Conservation (phyloP, 1,140 invertebrate genomes). For the Hyles euphorbiae region DNA sequence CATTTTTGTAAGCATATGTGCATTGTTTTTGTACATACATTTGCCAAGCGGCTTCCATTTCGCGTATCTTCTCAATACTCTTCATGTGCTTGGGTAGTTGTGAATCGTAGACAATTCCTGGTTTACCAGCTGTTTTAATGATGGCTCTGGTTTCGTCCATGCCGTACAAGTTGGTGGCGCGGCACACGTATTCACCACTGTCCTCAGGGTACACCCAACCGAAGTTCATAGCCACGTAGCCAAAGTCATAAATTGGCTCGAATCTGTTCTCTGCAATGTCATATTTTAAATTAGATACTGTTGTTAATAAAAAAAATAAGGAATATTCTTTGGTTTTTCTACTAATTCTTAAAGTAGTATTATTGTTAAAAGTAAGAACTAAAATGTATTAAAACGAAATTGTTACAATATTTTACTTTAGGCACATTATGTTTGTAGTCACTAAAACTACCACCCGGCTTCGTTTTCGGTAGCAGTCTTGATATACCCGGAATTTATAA, state of each 20-base stretch:
- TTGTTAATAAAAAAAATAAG: too few relatives aligned
- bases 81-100: constrained; percentile 96
- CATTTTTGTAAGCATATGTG: not conserved
- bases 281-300: constrained; percentile 1
- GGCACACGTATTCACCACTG: constrained; percentile 91
- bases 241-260: constrained; percentile 96
- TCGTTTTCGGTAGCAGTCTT: too few relatives aligned
- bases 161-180: constrained; percentile 93
- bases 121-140: constrained; percentile 90
- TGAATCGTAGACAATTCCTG: constrained; percentile 94
- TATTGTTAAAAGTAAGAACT: too few relatives aligned
- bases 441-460: too few relatives aligned
- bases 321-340: too few relatives aligned
- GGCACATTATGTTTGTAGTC: too few relatives aligned
- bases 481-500: too few relatives aligned
- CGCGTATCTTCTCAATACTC: constrained; percentile 94
- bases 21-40: constrained; percentile 78
- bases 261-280: constrained; percentile 87
- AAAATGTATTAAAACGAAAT: too few relatives aligned
- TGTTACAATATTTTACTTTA: too few relatives aligned
- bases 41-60: constrained; percentile 97
- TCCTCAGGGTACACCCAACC: constrained; percentile 96
- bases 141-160: constrained; percentile 91
- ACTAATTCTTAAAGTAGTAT: too few relatives aligned
- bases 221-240: constrained; percentile 97